Base-by-base conservation (phyloP, 2,888 invertebrate species). In the Thumatha senex region DNA sequence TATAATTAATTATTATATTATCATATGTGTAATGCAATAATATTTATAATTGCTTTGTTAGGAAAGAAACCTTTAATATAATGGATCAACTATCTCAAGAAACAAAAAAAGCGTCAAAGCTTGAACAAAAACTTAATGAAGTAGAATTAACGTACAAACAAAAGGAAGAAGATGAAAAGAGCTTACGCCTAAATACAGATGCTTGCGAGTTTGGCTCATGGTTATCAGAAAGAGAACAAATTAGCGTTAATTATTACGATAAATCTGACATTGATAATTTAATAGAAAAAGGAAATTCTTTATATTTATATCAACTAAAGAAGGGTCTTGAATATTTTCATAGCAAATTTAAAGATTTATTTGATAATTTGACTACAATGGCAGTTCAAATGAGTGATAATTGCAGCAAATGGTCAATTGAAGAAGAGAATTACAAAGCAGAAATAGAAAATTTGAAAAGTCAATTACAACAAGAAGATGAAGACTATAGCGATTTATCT, bases 341-440 rank as follows among this genome's bases (percentile, higher is more conserved):
- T 59, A 80, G 78, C 46, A 85, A 92, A 72, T 91, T 91, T 48
- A 80, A 84, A 61, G 63, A 67, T 31, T 74, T 93, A 30, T 87
- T 84, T 67, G 84, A 91, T 51, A 91, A 90, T 73, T 81, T 92
- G 56, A 84, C 85, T 5, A 63, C 80, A 38, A 75, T 92, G 61
- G 81, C 92, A 63, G 76, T 90, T 31, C 80, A 81, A 50, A 79
- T 89, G 48, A 72, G 84, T 30, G 88, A 92, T 57, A 84, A 89
- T 61, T 76, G 79, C 51, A 87, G 82, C 48, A 83, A 84, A 63
- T 92, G 90, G 86, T 63, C 76, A 11, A 76, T 89, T 51, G 79
- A 85, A 74, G 89, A 92, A 76, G 89, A 92, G 63, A 74, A 81
- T 31, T 91, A 88, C 39, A 89, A 80, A 67, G 84, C 86, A 3